phyloP scores from a whole-genome alignment of 23 tunicate species.

The Ascidia mentula region DNA sequence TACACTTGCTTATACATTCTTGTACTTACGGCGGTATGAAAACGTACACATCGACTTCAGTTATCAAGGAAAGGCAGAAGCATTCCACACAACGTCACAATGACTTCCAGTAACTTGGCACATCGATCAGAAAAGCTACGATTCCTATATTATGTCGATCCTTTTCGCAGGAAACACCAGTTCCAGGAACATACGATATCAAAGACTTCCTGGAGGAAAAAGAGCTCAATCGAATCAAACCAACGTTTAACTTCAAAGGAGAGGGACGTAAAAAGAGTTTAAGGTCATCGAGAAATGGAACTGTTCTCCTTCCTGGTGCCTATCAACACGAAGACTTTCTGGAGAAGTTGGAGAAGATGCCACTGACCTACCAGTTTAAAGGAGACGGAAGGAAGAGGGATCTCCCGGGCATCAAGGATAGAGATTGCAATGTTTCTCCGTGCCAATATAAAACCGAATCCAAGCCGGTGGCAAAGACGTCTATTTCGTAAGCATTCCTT shows the following conservation, averaged over 20 bases:
- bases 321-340: conserved; percentile 72
- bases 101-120: too few relatives aligned
- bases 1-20: too few relatives aligned
- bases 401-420: conserved; percentile 72
- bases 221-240: conserved; percentile 65
- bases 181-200: conserved; percentile 79
- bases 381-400: conserved; percentile 48
- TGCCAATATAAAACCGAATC: conserved; percentile 66
- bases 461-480: conserved; percentile 42
- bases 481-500: conserved; percentile 60
- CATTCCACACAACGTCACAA: too few relatives aligned
- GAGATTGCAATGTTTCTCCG: conserved; percentile 73
- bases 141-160: too few relatives aligned
- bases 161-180: conserved; percentile 82
- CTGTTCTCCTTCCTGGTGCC: conserved; percentile 74
- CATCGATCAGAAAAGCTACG: too few relatives aligned
- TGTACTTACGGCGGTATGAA: too few relatives aligned
- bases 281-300: conserved; percentile 39
- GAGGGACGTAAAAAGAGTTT: conserved; percentile 61
- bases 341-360: conserved; percentile 38
- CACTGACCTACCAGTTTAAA: conserved; percentile 67
- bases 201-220: conserved; percentile 75
- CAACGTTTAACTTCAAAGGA: conserved; percentile 76
- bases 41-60: too few relatives aligned
- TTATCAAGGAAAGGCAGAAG: too few relatives aligned